Evolutionary conservation across 2,113 vertebrate genomes (phyloP), one percentile per base, ranked within the genome.

Genomic region (Cololabis saira): DNA sequence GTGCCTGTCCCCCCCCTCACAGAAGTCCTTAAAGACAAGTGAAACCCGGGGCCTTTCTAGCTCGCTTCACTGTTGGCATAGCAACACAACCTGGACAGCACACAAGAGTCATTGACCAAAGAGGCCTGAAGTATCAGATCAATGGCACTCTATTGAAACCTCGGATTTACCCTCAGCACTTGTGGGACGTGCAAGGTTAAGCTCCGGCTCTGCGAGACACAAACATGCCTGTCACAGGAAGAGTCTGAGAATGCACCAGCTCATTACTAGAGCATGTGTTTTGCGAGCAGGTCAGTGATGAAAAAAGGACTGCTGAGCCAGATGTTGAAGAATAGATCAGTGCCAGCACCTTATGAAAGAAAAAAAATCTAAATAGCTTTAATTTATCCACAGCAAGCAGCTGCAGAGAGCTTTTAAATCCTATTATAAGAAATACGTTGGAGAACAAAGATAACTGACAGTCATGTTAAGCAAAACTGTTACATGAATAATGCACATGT

Each of bases 101-200:
- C 83, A 89, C 85, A 87, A 54, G 77, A 72, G 71, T 74, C 89
- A 90, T 82, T 88, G 89, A 90, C 78, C 45, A 71, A 37, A 67
- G 62, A 61, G 67, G 61, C 22, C 69, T 48, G 48, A 54, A 69
- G 59, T 50, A 67, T 75, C 71, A 77, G 74, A 85, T 90, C 85
- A 83, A 80, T 83, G 82, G 22, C 33, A 66, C 71, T 80, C 64
- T 65, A 71, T 78, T 61, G 57, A 45, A 82, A 75, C 65, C 72
- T 57, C 17, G 51, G 58, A 27, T 74, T 74, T 45, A 65, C 16
- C 56, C 4, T 22, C 12, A 12, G 24, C 12, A 18, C 22, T 53
- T 45, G 67, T 56, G 59, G 24, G 49, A 54, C 72, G 53, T 14
- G 17, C 61, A 71, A 76, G 69, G 68, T 76, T 80, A 78, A 74